These are phyloP conservation scores for Creontiades dilutus DNA, from an alignment of 2,888 invertebrate genomes.

Conservation along the genomic window DNA sequence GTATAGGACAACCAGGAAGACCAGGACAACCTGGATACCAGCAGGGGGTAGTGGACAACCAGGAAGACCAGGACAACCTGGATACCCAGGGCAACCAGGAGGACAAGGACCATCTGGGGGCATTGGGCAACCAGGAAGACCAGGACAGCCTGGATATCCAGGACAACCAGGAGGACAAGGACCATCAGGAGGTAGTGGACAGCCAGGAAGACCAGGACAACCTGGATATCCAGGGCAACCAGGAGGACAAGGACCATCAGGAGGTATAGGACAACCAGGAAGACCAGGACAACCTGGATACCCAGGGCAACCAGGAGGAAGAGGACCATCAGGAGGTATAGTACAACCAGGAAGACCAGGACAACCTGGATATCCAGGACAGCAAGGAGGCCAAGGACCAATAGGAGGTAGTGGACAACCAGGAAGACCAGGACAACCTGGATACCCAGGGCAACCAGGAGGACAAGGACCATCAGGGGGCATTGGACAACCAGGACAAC, in stretches of 20 bases:
- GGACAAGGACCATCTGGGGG: slow-evolving; percentile 74
- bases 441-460: slow-evolving; percentile 74
- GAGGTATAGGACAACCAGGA: slow-evolving; percentile 75
- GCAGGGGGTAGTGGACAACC: slow-evolving; percentile 76
- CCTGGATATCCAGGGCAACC: slow-evolving; percentile 75
- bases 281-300: slow-evolving; percentile 77
- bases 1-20: slow-evolving; percentile 75
- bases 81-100: slow-evolving; percentile 74
- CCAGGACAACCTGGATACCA: slow-evolving; percentile 77
- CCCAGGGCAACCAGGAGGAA: slow-evolving; percentile 77
- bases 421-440: slow-evolving; percentile 74
- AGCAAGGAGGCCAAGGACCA: slow-evolving; percentile 73
- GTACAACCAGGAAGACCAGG: slow-evolving; percentile 76
- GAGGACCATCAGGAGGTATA: slow-evolving; percentile 76
- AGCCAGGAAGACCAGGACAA: slow-evolving; percentile 75
- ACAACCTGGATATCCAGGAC: slow-evolving; percentile 74
- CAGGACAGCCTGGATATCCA: slow-evolving; percentile 75
- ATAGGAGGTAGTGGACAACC: slow-evolving; percentile 75
- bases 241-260: slow-evolving; percentile 73
- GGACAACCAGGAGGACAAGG: slow-evolving; percentile 75
- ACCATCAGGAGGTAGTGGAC: slow-evolving; percentile 71
- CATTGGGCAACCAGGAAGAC: slow-evolving; percentile 72
- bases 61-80: slow-evolving; percentile 75
- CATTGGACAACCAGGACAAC: slow-evolving; percentile 74
- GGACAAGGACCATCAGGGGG: slow-evolving; percentile 74